Percentiles rank a stretch among this genome's conserved stretches.
These are phyloP conservation scores for Xanthostigma xanthostigma DNA, from an alignment of 2,888 invertebrate genomes.

Conservation along the genomic window DNA sequence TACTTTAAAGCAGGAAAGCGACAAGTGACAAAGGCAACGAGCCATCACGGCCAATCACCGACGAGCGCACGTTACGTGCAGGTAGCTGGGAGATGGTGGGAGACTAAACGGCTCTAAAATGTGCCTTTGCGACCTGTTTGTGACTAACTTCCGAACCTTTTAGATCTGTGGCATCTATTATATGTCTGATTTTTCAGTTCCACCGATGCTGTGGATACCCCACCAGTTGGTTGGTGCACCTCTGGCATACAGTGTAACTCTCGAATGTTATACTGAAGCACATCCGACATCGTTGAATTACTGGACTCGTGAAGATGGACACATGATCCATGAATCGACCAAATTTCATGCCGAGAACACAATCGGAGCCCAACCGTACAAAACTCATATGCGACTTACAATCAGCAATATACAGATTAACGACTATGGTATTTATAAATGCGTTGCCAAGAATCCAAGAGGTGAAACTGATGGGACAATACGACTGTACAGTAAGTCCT, in stretches of 20 bases:
- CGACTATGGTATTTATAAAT: slow-evolving; percentile 80
- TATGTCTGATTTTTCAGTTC: slow-evolving; percentile 44
- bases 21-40: too few relatives aligned
- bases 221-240: slow-evolving; percentile 81
- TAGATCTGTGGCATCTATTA: too few relatives aligned
- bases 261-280: slow-evolving; percentile 83
- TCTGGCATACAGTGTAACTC: slow-evolving; percentile 63
- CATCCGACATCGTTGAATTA: slow-evolving; percentile 83
- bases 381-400: slow-evolving; percentile 75
- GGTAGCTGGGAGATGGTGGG: too few relatives aligned
- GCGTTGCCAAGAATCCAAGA: slow-evolving; percentile 78
- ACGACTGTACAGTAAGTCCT: slow-evolving; percentile 70
- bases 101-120: too few relatives aligned
- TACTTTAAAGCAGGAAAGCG: too few relatives aligned
- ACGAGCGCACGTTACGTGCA: too few relatives aligned
- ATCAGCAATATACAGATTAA: slow-evolving; percentile 60
- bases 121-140: too few relatives aligned
- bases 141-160: too few relatives aligned
- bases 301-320: slow-evolving; percentile 76
- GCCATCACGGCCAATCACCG: too few relatives aligned
- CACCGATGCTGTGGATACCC: slow-evolving; percentile 84
- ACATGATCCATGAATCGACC: slow-evolving; percentile 74
- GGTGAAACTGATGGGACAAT: slow-evolving; percentile 85
- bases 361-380: slow-evolving; percentile 55
- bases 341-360: slow-evolving; percentile 69